Evolutionary conservation across 2,113 vertebrate genomes (phyloP), one percentile per base, ranked within the genome.

Genomic region (Mixornis gularis): DNA sequence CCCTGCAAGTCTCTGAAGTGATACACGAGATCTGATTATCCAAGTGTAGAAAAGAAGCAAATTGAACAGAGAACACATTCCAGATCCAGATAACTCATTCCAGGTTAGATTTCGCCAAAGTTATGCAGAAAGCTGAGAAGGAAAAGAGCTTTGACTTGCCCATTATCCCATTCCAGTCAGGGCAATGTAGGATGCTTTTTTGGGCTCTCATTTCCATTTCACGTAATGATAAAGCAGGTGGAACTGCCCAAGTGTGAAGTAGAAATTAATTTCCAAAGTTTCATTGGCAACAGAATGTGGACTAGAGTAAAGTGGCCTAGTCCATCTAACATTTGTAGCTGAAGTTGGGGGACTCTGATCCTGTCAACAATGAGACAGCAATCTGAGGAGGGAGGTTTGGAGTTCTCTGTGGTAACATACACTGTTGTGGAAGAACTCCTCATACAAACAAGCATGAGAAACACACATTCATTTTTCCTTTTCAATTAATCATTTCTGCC

Each of bases 321-420:
- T 46, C 25, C 2, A 4, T 52, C 53, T 89, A 85, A 76, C 26
- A 29, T 21, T 65, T 65, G 17, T 27, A 51, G 46, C 38, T 79
- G 38, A 44, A 85, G 36, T 1, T 73, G 27, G 17, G 6, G 34
- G 10, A 60, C 72, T 49, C 11, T 2, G 49, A 91, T 38, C 19
- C 76, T 82, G 51, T 51, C 2, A 5, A 19, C 26, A 84, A 46
- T 4, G 27, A 71, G 29, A 74, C 9, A 29, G 14, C 38, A 58
- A 25, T 13, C 3, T n/a, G 30, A 30, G 26, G 40, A 71, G 7
- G 13, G 27, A 71, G 52, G 53, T 30, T 81, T 87, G 87, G 52
- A 86, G 70, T 95, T 96, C 93, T 96, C 80, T 87, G 72, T 71
- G 83, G 92, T 85, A 87, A 83, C 87, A 85, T 27, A 91, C 10